phyloP scores from a whole-genome alignment of 2,888 invertebrate species.

The Acleris literana region DNA sequence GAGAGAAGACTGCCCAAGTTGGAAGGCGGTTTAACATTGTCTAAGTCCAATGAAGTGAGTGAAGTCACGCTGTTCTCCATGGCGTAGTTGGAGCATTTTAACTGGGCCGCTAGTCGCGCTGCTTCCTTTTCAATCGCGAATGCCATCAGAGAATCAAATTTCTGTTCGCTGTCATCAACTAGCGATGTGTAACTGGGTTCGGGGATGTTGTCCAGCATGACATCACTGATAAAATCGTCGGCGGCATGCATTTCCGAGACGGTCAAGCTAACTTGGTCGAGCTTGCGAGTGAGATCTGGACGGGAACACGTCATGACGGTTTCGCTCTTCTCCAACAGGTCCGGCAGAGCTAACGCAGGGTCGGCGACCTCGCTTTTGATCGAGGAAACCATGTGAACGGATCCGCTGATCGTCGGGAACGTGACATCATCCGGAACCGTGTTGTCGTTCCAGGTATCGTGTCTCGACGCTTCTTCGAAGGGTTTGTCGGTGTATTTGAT shows the following conservation, averaged over 20 bases:
- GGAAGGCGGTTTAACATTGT: slow-evolving; percentile 90
- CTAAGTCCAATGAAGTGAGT: slow-evolving; percentile 86
- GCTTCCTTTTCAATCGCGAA: slow-evolving; percentile 91
- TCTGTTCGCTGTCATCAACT: slow-evolving; percentile 79
- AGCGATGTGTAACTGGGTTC: slow-evolving; percentile 69
- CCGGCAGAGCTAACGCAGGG: slow-evolving; percentile 62
- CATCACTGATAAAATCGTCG: slow-evolving; percentile 45
- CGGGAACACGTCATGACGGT: slow-evolving; percentile 54
- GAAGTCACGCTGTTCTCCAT: slow-evolving; percentile 86
- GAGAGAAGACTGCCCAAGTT: slow-evolving; percentile 88
- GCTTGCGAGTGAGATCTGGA: slow-evolving; percentile 70
- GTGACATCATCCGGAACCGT: slow-evolving; percentile 90
- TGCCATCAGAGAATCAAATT: slow-evolving; percentile 85
- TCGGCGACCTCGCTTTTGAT: slow-evolving; percentile 85
- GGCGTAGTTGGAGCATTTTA: slow-evolving; percentile 59
- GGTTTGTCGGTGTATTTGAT: slow-evolving; percentile 50
- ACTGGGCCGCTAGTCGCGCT: slow-evolving; percentile 83
- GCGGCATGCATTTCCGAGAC: slow-evolving; percentile 47
- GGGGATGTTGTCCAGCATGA: slow-evolving; percentile 56
- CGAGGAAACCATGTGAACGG: slow-evolving; percentile 88
- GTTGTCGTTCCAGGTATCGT: slow-evolving; percentile 92
- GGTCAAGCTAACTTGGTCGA: slow-evolving; percentile 57
- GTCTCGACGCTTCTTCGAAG: slow-evolving; percentile 49
- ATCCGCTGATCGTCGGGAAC: slow-evolving; percentile 91
- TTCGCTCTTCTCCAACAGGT: slow-evolving; percentile 72